Evolutionary conservation across 2,888 invertebrate genomes (phyloP), one percentile per base, ranked within the genome.

Genomic region (Cybosia mesomella): DNA sequence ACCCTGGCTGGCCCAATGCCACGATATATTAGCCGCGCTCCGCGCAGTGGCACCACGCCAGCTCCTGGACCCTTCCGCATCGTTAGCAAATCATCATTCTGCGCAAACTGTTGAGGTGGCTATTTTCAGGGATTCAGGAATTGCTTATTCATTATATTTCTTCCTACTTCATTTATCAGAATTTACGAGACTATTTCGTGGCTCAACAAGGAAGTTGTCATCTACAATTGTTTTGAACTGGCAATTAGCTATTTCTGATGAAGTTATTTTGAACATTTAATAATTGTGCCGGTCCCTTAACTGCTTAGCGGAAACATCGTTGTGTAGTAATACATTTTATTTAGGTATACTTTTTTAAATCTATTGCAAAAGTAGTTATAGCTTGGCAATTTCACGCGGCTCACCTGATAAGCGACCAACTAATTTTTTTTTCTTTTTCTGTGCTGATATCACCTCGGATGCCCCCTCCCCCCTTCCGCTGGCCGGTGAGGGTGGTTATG

Each of bases 1-100:
- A 95, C 94, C 94, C 91, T 94, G 94, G 91, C 93, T 93, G 93
- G 94, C 92, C 91, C 94, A 93, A 93, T 94, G 94, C 94, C 94
- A 94, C 92, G 86, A 85, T 89, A 85, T 86, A 89, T 89, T 86
- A 83, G 77, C 72, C 74, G 57, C 73, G 75, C 85, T 83, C 78
- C 83, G 92, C 72, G 90, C 69, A 73, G 82, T 82, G 82, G 93
- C 94, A 92, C 63, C 58, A 75, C 77, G 93, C 94, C 94, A 93
- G 89, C 83, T 75, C 77, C 78, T 82, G 71, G 85, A 88, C 89
- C 90, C 93, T 94, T 93, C 94, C 94, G 94, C 93, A 90, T 94
- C 88, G 90, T 87, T 87, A 81, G 86, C 87, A 87, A 87, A 89
- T 87, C 87, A 87, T 89, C 87, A 84, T 88, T 86, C 85, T 85